These are phyloP conservation scores for Talpa occidentalis DNA, from an alignment of 2,113 vertebrate species.

Conservation along the genomic window DNA sequence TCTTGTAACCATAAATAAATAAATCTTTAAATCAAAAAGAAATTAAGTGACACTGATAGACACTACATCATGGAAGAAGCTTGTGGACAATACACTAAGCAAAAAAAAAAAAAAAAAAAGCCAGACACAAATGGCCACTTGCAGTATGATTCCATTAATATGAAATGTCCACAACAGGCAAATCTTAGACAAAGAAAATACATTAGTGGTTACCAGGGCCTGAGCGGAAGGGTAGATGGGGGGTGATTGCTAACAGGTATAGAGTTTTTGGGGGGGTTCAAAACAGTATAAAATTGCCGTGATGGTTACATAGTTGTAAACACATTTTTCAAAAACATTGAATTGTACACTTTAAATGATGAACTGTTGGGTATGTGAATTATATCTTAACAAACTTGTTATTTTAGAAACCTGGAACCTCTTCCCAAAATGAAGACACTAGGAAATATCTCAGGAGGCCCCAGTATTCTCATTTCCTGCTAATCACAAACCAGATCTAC, in stretches of 20 bases:
- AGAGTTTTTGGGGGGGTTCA: not conserved
- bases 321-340: not conserved
- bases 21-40: too few species aligned
- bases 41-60: too few species aligned
- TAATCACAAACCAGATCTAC: constrained; percentile 22
- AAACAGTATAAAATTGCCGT: not conserved
- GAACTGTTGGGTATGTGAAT: not conserved
- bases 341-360: not conserved
- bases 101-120: not conserved
- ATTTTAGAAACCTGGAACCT: not conserved
- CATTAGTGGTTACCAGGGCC: not conserved
- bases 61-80: not conserved
- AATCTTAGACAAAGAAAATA: not conserved
- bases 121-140: not conserved
- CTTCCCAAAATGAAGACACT: not conserved
- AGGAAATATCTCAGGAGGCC: not conserved
- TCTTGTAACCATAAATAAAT: too few species aligned
- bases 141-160: not conserved
- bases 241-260: not conserved
- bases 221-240: too few species aligned
- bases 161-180: not conserved
- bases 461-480: not conserved
- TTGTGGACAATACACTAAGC: not conserved
- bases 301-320: not conserved
- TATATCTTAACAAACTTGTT: not conserved